These are phyloP conservation scores for Psittacula echo DNA, from an alignment of 2,797 vertebrate species.

Conservation along the genomic window DNA sequence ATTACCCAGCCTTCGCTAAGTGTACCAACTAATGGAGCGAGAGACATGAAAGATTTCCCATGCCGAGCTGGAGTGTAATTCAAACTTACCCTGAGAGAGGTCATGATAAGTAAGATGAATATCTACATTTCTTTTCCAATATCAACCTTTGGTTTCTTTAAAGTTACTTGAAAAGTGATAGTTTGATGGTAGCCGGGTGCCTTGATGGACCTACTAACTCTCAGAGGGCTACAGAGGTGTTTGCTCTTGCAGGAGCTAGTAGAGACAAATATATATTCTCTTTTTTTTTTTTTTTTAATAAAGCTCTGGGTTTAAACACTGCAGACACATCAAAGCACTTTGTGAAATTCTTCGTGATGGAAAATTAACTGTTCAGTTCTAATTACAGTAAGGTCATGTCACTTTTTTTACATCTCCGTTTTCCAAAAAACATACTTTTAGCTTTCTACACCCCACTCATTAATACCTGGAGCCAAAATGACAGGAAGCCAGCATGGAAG, in stretches of 20 bases:
- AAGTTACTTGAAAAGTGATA: slow-evolving; percentile 37
- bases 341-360: background rate
- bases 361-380: background rate
- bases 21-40: slow-evolving; percentile 68
- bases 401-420: background rate
- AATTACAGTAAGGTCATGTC: background rate
- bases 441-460: background rate
- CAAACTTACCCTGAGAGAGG: slow-evolving; percentile 53
- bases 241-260: background rate
- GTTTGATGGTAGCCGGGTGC: background rate
- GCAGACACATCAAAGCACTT: background rate
- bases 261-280: background rate
- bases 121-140: slow-evolving; percentile 27
- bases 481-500: background rate
- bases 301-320: slow-evolving; percentile 22
- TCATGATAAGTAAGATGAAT: slow-evolving; percentile 64
- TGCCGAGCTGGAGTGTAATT: slow-evolving; percentile 66
- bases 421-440: background rate
- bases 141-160: slow-evolving; percentile 57
- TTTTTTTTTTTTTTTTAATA: background rate
- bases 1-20: slow-evolving; percentile 51
- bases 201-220: background rate
- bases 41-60: slow-evolving; percentile 64
- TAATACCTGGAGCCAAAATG: background rate
- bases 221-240: background rate